Base-by-base conservation (phyloP, 2,888 invertebrate species). In the Hirtodrosophila alboralis region DNA sequence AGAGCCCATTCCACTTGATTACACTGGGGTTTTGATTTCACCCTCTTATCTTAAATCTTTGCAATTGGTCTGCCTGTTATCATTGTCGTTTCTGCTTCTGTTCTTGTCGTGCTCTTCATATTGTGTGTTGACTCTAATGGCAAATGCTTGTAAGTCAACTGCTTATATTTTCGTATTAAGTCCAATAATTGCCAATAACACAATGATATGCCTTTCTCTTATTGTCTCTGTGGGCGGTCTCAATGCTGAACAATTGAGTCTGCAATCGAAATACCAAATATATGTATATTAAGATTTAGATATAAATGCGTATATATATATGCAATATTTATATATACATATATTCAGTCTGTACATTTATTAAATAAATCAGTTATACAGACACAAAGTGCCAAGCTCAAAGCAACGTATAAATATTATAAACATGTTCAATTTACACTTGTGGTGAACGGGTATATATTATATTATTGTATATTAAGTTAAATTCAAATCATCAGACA, bases 91-190 rank as follows among this genome's bases (percentile, higher is more conserved):
- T 0, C 1, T 16, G 14, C 18, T 33, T 6, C 4, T 26, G 13
- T 18, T 27, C 18, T 6, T 27, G 8, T 47, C 3, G 12, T 8
- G 14, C 13, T 13, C 12, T 18, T 18, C 18, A 18, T 5, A 21
- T 7, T 28, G 6, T 14, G 8, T 27, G n/a, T 23, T 16, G 7
- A 10, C 28, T 31, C 49, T 66, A 70, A 70, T 70, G 53, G 70
- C 48, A 61, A 70, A 66, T 57, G 10, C 67, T 28, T 70, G 72
- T 60, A 61, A 60, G 56, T 53, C 60, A 40, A 72, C 67, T 66
- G 67, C 49, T 49, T 5, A 12, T 37, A 45, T 72, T 49, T 53
- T 57, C 60, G 45, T 21, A 60, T 57, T 38, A 71, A 57, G 33
- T 21, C 30, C 33, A 37, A 72, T 61, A 53, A 56, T 60, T 45